These are phyloP conservation scores for Crocodylus rhombifer DNA, from an alignment of 2,797 vertebrate genomes.

Conservation along the genomic window DNA sequence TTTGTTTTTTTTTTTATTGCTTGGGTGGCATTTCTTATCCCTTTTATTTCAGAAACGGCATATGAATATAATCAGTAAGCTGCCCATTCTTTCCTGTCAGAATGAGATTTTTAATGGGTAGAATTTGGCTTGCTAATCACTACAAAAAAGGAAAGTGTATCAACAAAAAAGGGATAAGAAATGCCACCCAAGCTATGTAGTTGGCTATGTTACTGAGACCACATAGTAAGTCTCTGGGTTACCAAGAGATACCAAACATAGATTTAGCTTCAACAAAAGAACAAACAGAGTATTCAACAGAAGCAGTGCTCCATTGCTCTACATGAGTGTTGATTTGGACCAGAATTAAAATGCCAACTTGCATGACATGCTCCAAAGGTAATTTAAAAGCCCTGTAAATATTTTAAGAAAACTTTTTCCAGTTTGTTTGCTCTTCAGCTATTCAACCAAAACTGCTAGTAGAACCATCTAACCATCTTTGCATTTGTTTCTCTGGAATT, in stretches of 20 bases:
- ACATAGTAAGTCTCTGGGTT: not conserved
- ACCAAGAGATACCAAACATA: not conserved
- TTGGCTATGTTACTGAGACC: not conserved
- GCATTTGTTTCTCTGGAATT: not conserved
- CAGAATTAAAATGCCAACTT: not conserved
- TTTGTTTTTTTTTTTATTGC: not conserved
- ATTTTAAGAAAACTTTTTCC: not conserved
- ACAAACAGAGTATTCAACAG: not conserved
- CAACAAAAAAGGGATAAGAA: not conserved
- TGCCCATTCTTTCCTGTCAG: not conserved
- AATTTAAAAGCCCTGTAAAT: not conserved
- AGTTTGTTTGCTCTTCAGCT: not conserved
- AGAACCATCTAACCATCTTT: not conserved
- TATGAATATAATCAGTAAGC: not conserved
- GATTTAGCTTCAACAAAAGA: not conserved
- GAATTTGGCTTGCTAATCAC: not conserved
- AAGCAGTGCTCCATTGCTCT: not conserved
- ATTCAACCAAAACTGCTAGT: not conserved
- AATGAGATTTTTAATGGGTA: not conserved
- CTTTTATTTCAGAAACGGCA: not conserved
- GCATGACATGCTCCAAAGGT: not conserved
- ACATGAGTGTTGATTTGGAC: not conserved
- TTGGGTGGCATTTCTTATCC: too few species aligned
- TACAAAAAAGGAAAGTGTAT: not conserved
- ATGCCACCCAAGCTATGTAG: not conserved